phyloP scores from a whole-genome alignment of 2,113 vertebrate species.

The Vulpes ferrilata region DNA sequence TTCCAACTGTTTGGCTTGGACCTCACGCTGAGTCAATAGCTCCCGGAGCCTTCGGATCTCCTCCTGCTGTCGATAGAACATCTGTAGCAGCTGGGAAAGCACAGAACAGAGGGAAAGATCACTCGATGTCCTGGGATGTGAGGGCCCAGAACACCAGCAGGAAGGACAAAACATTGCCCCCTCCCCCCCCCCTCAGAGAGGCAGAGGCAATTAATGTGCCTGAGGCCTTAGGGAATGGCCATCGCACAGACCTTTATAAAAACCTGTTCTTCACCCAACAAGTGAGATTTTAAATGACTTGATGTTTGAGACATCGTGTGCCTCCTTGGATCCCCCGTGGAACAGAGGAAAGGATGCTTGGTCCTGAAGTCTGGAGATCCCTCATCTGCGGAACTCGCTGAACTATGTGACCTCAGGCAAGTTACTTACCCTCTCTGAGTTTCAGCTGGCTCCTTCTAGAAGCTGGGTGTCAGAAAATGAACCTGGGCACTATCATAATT shows the following conservation, averaged over 20 bases:
- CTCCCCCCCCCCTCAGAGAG: not conserved
- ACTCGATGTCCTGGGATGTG: not conserved
- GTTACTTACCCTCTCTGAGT: not conserved
- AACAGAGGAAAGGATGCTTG: not conserved
- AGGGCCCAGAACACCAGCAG: not conserved
- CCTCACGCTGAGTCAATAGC: conserved; percentile 91
- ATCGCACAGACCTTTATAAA: not conserved
- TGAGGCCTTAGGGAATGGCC: not conserved
- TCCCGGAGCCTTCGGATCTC: conserved; percentile 95
- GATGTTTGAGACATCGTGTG: not conserved
- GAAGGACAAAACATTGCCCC: not conserved
- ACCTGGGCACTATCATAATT: not conserved
- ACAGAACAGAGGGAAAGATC: conserved; percentile 26
- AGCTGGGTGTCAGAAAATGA: not conserved
- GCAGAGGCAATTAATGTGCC: not conserved
- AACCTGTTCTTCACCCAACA: not conserved
- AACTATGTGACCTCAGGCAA: not conserved
- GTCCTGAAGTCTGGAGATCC: not conserved
- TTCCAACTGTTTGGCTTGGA: conserved; percentile 93
- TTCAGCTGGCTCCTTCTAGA: not conserved
- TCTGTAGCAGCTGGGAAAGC: conserved; percentile 91
- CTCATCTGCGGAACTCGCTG: not conserved
- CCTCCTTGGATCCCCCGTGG: not conserved
- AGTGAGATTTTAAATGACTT: not conserved
- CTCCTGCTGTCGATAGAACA: conserved; percentile 96